Percentiles rank a stretch among this genome's conserved stretches.
Evolutionary conservation across 2,888 invertebrate species (phyloP).

Genomic region (Brassicogethes aeneus): DNA sequence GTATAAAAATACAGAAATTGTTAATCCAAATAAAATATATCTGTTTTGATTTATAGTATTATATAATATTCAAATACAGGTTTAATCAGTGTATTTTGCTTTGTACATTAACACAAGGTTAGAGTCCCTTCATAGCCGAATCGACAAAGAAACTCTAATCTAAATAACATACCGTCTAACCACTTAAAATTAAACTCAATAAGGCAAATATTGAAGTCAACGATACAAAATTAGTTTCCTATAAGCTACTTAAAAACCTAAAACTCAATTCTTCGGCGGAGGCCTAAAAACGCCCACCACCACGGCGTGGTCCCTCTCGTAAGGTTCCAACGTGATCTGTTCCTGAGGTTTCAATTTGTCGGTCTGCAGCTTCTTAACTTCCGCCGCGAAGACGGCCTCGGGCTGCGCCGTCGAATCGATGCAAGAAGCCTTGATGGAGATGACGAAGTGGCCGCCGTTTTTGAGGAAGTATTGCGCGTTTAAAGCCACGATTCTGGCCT

Average conservation of each 20-base stretch:
- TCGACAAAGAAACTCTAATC: too few species aligned
- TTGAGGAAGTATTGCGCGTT: slow-evolving; percentile 96
- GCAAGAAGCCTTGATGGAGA: slow-evolving; percentile 98
- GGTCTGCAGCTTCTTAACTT: slow-evolving; percentile 90
- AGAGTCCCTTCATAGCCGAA: slow-evolving; percentile 8
- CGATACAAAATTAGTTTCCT: too few species aligned
- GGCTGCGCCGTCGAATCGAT: slow-evolving; percentile 94
- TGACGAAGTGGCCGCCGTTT: slow-evolving; percentile 96
- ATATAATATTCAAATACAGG: too few species aligned
- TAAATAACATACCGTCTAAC: too few species aligned
- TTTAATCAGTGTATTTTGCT: too few species aligned
- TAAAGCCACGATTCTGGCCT: slow-evolving; percentile 93
- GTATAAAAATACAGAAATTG: too few species aligned
- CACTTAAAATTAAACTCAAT: too few species aligned
- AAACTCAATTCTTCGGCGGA: slow-evolving; percentile 55
- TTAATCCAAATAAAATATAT: too few species aligned
- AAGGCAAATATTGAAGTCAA: too few species aligned
- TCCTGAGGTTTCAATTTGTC: slow-evolving; percentile 97
- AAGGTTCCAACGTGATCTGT: slow-evolving; percentile 97
- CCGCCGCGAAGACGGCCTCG: slow-evolving; percentile 95
- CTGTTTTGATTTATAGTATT: too few species aligned
- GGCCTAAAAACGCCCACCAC: slow-evolving; percentile 91
- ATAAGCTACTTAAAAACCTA: too few species aligned
- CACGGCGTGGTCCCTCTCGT: slow-evolving; percentile 97
- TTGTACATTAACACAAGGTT: too few species aligned